phyloP scores from a whole-genome alignment of 1,140 invertebrate genomes.

The Pseudachorutes palmiensis region DNA sequence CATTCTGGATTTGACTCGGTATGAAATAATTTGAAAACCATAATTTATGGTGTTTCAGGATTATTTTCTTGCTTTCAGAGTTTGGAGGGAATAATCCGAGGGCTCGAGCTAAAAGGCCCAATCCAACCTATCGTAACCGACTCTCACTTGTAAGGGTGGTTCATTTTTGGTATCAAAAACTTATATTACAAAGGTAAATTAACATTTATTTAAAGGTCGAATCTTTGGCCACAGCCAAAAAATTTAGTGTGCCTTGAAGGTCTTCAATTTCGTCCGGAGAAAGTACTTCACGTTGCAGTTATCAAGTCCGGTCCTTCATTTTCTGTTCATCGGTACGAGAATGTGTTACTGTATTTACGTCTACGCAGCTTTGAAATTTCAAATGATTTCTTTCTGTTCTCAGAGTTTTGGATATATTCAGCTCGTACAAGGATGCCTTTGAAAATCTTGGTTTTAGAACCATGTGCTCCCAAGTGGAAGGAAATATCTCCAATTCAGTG shows the following conservation, averaged over 20 bases:
- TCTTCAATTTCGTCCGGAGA: constrained; percentile 43
- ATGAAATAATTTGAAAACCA: constrained; percentile 5
- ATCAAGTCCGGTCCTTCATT: constrained; percentile 43
- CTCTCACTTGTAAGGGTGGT: constrained; percentile 42
- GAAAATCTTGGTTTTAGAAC: constrained; percentile 38
- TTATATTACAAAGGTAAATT: neutral
- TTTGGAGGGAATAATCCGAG: constrained; percentile 33
- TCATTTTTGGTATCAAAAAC: neutral
- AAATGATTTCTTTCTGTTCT: constrained; percentile 39
- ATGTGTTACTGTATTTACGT: no score
- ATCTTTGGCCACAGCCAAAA: constrained; percentile 56
- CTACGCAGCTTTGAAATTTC: no score
- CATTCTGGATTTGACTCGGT: constrained; percentile 35
- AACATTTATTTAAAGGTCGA: neutral
- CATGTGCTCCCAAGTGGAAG: constrained; percentile 37
- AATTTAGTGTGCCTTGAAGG: constrained; percentile 50
- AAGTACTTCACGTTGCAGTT: constrained; percentile 46
- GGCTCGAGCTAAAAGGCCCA: constrained; percentile 38
- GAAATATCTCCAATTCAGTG: constrained; percentile 20
- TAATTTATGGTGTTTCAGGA: constrained; percentile 1
- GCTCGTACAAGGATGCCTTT: constrained; percentile 38
- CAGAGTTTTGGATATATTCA: constrained; percentile 50
- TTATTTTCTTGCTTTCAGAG: constrained; percentile 18
- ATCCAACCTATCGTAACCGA: constrained; percentile 45
- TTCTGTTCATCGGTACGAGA: constrained; percentile 48